Conservation (phyloP, 2,113 vertebrate species). For the Anser cygnoides region DNA sequence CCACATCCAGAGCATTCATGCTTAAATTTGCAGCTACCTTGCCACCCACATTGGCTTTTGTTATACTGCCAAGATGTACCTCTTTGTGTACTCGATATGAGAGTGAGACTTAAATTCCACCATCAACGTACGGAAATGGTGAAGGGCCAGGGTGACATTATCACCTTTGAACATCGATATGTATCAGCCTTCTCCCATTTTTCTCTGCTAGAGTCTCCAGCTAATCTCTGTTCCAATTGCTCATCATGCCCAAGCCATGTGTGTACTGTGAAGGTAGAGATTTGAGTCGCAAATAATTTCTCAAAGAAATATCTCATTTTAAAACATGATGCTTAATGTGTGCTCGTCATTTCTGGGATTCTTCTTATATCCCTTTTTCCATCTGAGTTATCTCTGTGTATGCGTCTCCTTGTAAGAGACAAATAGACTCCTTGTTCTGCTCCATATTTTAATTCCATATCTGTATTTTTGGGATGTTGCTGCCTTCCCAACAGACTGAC, state of each 20-base stretch:
- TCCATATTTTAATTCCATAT: constrained; percentile 59
- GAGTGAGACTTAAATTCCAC: constrained; percentile 69
- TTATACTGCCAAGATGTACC: constrained; percentile 76
- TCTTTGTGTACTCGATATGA: constrained; percentile 74
- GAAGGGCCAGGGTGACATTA: constrained; percentile 57
- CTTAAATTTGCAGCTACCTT: constrained; percentile 86
- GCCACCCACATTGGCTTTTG: constrained; percentile 83
- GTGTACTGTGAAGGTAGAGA: background rate
- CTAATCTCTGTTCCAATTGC: constrained; percentile 28
- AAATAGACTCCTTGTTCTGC: constrained; percentile 59
- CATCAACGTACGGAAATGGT: constrained; percentile 54
- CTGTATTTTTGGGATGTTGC: constrained; percentile 56
- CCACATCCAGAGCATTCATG: constrained; percentile 81
- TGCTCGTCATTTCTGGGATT: constrained; percentile 51
- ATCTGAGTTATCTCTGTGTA: constrained; percentile 60
- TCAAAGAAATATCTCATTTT: constrained; percentile 59
- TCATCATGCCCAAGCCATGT: constrained; percentile 29
- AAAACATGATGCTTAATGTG: constrained; percentile 59
- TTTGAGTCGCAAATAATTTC: constrained; percentile 45
- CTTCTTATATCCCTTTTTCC: constrained; percentile 58
- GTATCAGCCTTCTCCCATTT: constrained; percentile 43
- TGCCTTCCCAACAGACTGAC: constrained; percentile 54
- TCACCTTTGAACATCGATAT: constrained; percentile 56
- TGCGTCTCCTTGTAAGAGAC: constrained; percentile 58
- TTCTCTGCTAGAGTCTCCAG: constrained; percentile 46